Conservation (phyloP, 2,113 vertebrate species). For the Brachyistius frenatus region DNA sequence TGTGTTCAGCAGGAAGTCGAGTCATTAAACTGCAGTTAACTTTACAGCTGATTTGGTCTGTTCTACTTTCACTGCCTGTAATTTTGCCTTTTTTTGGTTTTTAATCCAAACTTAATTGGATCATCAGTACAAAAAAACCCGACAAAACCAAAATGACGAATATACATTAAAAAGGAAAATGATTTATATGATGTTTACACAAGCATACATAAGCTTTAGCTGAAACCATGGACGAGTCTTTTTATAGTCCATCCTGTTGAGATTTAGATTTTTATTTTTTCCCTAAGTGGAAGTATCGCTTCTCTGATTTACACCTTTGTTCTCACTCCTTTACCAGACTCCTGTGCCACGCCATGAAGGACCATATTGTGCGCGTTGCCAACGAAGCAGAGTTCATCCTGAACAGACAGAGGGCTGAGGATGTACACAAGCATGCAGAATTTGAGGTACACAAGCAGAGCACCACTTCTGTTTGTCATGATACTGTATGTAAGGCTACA, state of each 20-base stretch:
- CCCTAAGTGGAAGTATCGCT: background rate
- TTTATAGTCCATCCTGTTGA: background rate
- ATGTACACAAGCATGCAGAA: constrained; percentile 98
- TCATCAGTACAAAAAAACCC: background rate
- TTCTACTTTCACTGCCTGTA: constrained; percentile 21
- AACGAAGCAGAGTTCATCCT: constrained; percentile 99
- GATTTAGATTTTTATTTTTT: background rate
- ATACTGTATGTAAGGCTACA: background rate
- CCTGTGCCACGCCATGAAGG: constrained; percentile 98
- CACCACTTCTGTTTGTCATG: background rate
- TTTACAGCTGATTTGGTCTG: constrained; percentile 36
- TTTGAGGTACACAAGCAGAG: constrained; percentile 89
- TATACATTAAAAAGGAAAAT: background rate
- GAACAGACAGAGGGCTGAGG: constrained; percentile 97
- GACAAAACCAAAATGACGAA: background rate
- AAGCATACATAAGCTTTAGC: background rate
- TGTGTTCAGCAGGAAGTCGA: constrained; percentile 44
- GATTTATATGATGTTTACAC: background rate
- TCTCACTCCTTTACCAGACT: constrained; percentile 81
- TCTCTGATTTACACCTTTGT: background rate
- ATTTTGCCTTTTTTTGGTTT: constrained; percentile 5
- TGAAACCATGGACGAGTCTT: background rate
- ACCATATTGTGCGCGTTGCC: constrained; percentile 98
- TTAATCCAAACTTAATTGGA: background rate
- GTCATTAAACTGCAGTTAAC: constrained; percentile 51